Evolutionary conservation across 2,888 invertebrate genomes (phyloP).

Genomic region (Carterocephalus palaemon): DNA sequence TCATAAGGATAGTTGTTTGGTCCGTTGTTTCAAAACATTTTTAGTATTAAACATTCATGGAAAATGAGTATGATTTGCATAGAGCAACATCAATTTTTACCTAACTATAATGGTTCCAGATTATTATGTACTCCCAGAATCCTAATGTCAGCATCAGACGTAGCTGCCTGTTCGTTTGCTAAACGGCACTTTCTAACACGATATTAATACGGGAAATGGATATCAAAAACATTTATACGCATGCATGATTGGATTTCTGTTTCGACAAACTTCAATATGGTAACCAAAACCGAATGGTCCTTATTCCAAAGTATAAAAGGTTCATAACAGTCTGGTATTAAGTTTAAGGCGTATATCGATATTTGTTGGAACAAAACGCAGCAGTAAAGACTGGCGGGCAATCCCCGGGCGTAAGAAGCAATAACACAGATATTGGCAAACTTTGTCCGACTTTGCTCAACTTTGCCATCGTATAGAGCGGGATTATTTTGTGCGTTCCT

Average conservation of each 20-base stretch:
- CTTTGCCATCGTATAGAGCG: constrained; percentile 10
- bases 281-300: background rate
- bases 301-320: background rate
- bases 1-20: no score
- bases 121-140: no score
- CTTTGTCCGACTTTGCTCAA: constrained; percentile 15
- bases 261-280: background rate
- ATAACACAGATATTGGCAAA: constrained; percentile 24
- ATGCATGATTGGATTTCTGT: constrained; percentile 13
- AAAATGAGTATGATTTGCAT: no score
- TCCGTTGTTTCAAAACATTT: no score
- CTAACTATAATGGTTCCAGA: no score
- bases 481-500: constrained; percentile 23
- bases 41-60: no score
- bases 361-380: constrained; percentile 8
- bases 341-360: background rate
- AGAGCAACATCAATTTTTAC: no score
- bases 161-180: no score
- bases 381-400: constrained; percentile 20
- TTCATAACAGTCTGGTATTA: background rate
- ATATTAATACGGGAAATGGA: constrained; percentile 14
- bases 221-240: constrained; percentile 20
- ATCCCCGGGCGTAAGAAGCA: constrained; percentile 21
- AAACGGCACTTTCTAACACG: background rate
- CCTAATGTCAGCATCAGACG: no score